Base-by-base conservation (phyloP, 2,888 invertebrate genomes). In the Apamea epomidion region DNA sequence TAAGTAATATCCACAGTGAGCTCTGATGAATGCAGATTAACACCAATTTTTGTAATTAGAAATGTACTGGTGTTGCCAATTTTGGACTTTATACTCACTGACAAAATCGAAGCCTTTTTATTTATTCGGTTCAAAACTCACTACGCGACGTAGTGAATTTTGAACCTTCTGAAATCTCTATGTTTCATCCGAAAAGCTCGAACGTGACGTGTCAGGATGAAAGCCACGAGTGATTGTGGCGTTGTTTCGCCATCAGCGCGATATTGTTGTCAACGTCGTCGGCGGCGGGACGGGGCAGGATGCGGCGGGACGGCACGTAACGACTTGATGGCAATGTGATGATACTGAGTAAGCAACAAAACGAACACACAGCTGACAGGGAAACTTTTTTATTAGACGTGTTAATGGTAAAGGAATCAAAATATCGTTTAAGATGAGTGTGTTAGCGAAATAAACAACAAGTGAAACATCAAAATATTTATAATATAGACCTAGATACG, bases 201-300 rank as follows among this genome's bases (percentile, higher is more conserved):
- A 72, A 62, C 42, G 68, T 32, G 75, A 45, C 68, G 68, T 32
- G 75, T 37, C 68, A 80, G 74, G 29, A 37, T 67, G 51, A 58
- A 45, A 62, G 72, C 62, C 58, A 32, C 81, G 51, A 78, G 77
- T 74, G 78, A 80, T 80, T 71, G 62, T 76, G 75, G 64, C 76
- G 80, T 88, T 88, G 76, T 86, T 81, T 76, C 54, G 64, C 68
- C 74, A 78, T 85, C 88, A 86, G 85, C 73, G 80, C 85, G 29
- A 73, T 85, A 82, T 88, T 85, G 74, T 78, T 60, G 85, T 74
- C 48, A 77, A 42, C 62, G 54, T 69, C 37, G 54, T 12, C 45
- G 68, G 29, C 18, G 32, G 29, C 60, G 48, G 64, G 74, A 42
- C 73, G 42, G 6, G 8, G 3, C 70, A 72, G 65, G 64, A 32